phyloP scores from a whole-genome alignment of 1,140 invertebrate genomes.

The Pachyrhynchus sulphureomaculatus region DNA sequence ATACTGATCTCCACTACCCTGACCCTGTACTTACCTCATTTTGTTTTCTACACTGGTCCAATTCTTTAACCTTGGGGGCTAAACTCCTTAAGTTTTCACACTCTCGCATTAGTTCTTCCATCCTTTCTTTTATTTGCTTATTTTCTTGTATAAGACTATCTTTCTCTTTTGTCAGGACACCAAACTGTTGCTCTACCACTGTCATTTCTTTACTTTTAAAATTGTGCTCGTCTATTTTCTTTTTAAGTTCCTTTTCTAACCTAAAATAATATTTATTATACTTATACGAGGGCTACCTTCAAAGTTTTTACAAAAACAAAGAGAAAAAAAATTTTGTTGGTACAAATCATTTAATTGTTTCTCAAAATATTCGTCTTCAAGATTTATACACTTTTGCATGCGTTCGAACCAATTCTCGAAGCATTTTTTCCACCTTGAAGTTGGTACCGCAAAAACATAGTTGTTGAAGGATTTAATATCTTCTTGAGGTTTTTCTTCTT shows the following conservation, averaged over 20 bases:
- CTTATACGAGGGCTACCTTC: no score
- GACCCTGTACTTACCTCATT: conserved; percentile 15
- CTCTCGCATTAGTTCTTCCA: conserved; percentile 21
- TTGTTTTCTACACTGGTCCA: conserved; percentile 22
- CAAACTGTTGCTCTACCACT: conserved; percentile 25
- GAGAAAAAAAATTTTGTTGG: no score
- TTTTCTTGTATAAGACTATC: conserved; percentile 20
- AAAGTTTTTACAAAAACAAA: no score
- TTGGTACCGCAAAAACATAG: no score
- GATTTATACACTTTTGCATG: no score
- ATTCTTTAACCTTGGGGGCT: conserved; percentile 12
- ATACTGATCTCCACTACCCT: no score
- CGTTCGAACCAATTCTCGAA: no score
- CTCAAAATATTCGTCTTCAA: no score
- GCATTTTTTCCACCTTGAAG: no score
- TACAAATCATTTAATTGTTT: no score
- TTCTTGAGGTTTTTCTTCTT: no score
- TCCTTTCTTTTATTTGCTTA: conserved; percentile 20
- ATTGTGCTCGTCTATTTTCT: conserved; percentile 20
- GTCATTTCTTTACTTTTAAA: conserved; percentile 20
- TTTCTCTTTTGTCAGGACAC: conserved; percentile 16
- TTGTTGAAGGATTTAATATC: no score
- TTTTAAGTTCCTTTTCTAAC: conserved; percentile 19
- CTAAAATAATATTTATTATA: neutral
- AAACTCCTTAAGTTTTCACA: conserved; percentile 12